These are phyloP conservation scores for Galeruca laticollis DNA, from an alignment of 2,888 invertebrate species.

Conservation along the genomic window DNA sequence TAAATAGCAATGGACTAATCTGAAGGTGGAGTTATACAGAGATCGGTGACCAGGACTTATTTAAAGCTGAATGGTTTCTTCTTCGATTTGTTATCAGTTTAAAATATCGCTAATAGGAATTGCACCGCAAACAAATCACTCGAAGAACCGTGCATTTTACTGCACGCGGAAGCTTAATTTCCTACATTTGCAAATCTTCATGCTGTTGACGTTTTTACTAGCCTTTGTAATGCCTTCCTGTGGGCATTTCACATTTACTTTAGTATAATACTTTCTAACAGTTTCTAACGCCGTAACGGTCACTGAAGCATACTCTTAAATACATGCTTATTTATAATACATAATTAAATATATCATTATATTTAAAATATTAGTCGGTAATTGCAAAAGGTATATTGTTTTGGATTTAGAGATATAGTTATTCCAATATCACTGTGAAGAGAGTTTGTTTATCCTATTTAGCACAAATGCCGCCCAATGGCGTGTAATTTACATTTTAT, in stretches of 20 bases:
- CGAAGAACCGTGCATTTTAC: constrained; percentile 10
- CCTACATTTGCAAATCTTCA: constrained; percentile 17
- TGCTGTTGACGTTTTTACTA: constrained; percentile 20
- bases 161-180: constrained; percentile 19
- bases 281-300: background rate
- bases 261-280: background rate
- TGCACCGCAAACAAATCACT: constrained; percentile 19
- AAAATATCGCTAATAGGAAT: constrained; percentile 23
- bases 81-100: constrained; percentile 18
- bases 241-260: constrained; percentile 5
- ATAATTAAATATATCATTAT: background rate
- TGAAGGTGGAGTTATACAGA: constrained; percentile 1
- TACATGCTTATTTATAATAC: background rate
- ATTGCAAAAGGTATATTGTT: background rate
- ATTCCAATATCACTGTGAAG: too few relatives aligned
- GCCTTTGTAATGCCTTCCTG: constrained; percentile 12
- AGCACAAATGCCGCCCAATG: too few relatives aligned
- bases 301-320: background rate
- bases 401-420: too few relatives aligned
- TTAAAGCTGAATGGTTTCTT: constrained; percentile 14
- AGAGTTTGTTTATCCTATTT: too few relatives aligned
- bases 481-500: too few relatives aligned
- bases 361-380: background rate
- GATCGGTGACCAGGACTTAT: constrained; percentile 17
- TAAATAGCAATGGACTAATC: background rate